Base-by-base conservation (phyloP, 2,113 vertebrate genomes). In the Gulo gulo region DNA sequence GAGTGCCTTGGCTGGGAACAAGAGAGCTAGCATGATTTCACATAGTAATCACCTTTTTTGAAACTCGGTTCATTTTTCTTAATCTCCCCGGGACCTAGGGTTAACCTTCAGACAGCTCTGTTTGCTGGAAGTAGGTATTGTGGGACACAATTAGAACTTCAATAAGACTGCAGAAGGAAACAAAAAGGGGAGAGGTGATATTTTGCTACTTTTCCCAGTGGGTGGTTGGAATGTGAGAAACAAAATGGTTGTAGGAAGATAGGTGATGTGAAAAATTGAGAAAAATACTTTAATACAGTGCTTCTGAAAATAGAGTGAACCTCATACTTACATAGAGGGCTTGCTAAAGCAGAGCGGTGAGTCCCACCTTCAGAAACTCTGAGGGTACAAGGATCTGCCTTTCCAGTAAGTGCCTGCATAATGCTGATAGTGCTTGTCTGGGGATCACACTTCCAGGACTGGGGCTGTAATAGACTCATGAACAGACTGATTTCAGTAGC, bases 21-120 rank as follows among this genome's bases (percentile, higher is more conserved):
- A 98, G 97, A 97, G 97, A 99, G 91, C 97, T 97, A 98, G 98
- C 97, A 97, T 98, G 99, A 98, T 99, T 99, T 99, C 97, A 97
- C 94, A 98, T 96, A 98, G 98, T 99, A 99, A 99, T 99, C 98
- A 98, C 98, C 99, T 99, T 97, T 47, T 98, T 99, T 98, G 98
- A 99, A 99, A 98, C 95, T 97, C 97, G 94, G 95, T 98, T 99
- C 96, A 98, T 99, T 99, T 99, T 99, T 99, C 98, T 99, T 99
- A 98, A 99, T 99, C 98, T 99, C 98, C 80, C 63, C 95, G 96
- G 97, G 98, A 99, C 98, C 95, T 97, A 98, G 98, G 83, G 89
- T 97, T 98, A 98, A 99, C 98, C 98, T 99, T 99, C 98, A 99
- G 99, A 99, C 92, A 99, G 98, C 99, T 97, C 97, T 96, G 94